Conservation (phyloP, 2,113 vertebrate species). For the Elanoides forficatus region DNA sequence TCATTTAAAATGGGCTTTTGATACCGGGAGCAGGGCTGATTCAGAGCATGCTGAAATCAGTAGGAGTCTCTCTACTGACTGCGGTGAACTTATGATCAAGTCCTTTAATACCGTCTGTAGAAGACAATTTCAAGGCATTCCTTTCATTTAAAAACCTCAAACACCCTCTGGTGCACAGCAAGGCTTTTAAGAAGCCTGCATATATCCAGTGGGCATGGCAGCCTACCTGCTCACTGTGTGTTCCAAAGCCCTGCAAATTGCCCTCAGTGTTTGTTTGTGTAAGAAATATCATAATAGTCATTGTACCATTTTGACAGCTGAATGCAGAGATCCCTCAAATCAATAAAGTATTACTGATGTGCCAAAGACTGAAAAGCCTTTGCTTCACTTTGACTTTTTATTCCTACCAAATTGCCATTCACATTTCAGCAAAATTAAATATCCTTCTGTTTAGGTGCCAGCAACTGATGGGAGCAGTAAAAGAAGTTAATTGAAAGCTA, state of each 20-base stretch:
- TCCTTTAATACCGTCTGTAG: background rate
- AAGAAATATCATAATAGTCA: background rate
- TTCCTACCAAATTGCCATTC: background rate
- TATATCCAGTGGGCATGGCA: background rate
- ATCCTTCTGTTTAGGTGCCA: constrained; percentile 37
- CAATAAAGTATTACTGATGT: background rate
- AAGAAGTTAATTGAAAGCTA: constrained; percentile 21
- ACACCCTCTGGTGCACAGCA: background rate
- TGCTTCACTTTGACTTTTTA: background rate
- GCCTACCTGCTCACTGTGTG: background rate
- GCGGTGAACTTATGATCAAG: background rate
- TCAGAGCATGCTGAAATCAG: background rate
- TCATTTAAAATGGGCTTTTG: background rate
- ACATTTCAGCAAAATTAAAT: constrained; percentile 48
- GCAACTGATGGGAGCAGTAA: background rate
- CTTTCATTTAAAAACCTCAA: background rate
- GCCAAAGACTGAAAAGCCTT: constrained; percentile 3
- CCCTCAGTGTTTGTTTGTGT: background rate
- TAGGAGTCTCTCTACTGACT: background rate
- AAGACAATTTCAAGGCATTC: background rate
- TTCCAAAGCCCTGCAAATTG: background rate
- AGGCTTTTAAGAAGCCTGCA: background rate
- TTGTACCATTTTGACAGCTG: background rate
- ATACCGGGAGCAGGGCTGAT: background rate
- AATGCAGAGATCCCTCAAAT: background rate